Conservation (phyloP, 2,888 invertebrate genomes). For the Galeruca laticollis region DNA sequence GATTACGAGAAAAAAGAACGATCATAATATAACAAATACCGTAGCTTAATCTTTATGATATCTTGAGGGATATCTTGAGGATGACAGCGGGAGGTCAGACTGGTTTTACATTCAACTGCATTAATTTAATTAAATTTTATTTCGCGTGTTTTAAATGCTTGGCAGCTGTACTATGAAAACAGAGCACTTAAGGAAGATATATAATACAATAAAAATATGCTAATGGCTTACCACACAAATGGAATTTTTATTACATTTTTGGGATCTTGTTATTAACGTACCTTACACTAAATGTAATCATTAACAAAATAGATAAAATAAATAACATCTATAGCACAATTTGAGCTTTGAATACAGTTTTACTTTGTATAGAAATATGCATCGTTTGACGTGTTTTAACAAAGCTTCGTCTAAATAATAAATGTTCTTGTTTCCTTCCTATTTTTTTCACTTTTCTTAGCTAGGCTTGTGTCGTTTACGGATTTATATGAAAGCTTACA, state of each 20-base stretch:
- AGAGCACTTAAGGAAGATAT: slow-evolving; percentile 52
- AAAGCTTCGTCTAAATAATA: too few relatives aligned
- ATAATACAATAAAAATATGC: slow-evolving; percentile 24
- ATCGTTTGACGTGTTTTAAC: not conserved
- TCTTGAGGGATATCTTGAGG: slow-evolving; percentile 54
- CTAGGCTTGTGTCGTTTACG: too few relatives aligned
- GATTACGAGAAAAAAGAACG: slow-evolving; percentile 20
- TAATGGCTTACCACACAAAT: slow-evolving; percentile 25
- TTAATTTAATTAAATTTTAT: slow-evolving; percentile 66
- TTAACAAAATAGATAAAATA: not conserved
- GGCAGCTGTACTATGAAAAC: slow-evolving; percentile 60
- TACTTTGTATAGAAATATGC: not conserved
- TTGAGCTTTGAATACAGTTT: not conserved
- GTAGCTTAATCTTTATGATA: slow-evolving; percentile 58
- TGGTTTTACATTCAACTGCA: slow-evolving; percentile 58
- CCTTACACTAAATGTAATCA: not conserved
- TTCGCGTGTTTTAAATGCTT: slow-evolving; percentile 63
- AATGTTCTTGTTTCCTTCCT: too few relatives aligned
- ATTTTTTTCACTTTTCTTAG: too few relatives aligned
- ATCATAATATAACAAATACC: slow-evolving; percentile 59
- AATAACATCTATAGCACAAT: not conserved
- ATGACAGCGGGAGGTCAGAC: slow-evolving; percentile 59
- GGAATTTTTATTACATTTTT: slow-evolving; percentile 28
- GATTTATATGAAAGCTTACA: too few relatives aligned
- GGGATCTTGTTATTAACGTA: slow-evolving; percentile 9